phyloP scores from a whole-genome alignment of 1,140 invertebrate species.

The Anastatus disparis region DNA sequence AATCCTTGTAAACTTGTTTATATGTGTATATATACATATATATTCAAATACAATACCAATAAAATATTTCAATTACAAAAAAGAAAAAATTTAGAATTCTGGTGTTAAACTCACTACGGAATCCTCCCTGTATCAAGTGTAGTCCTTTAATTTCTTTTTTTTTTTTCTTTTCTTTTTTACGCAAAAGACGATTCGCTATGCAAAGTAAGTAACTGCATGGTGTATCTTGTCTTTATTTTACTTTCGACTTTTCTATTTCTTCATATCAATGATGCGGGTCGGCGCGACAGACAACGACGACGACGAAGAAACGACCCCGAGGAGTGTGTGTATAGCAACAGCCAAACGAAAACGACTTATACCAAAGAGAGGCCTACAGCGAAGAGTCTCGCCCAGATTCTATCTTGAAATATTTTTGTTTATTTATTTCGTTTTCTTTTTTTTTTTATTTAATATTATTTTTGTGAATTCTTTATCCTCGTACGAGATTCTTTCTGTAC shows the following conservation, averaged over 20 bases:
- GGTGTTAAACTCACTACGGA: background rate
- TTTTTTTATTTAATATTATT: background rate
- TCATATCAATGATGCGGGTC: conserved; percentile 24
- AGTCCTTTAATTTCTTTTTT: background rate
- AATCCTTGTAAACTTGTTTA: too few relatives aligned
- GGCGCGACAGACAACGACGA: background rate
- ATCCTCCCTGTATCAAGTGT: background rate
- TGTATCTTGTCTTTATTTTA: background rate
- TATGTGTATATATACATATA: too few relatives aligned
- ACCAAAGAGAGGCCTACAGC: background rate
- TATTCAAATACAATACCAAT: too few relatives aligned
- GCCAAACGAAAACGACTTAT: too few relatives aligned
- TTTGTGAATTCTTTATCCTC: background rate
- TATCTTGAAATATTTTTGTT: background rate
- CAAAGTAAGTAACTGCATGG: background rate
- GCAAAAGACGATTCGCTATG: background rate
- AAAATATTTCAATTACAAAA: too few relatives aligned
- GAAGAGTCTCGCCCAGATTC: background rate
- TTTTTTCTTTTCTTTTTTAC: too few relatives aligned
- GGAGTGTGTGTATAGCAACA: too few relatives aligned
- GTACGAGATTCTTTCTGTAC: background rate
- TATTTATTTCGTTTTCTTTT: background rate
- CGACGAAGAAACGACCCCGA: background rate
- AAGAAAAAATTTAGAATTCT: too few relatives aligned
- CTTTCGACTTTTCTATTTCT: conserved; percentile 22